Evolutionary conservation across 2,797 vertebrate species (phyloP), one percentile per base, ranked within the genome.

Genomic region (Acanthornis magna): DNA sequence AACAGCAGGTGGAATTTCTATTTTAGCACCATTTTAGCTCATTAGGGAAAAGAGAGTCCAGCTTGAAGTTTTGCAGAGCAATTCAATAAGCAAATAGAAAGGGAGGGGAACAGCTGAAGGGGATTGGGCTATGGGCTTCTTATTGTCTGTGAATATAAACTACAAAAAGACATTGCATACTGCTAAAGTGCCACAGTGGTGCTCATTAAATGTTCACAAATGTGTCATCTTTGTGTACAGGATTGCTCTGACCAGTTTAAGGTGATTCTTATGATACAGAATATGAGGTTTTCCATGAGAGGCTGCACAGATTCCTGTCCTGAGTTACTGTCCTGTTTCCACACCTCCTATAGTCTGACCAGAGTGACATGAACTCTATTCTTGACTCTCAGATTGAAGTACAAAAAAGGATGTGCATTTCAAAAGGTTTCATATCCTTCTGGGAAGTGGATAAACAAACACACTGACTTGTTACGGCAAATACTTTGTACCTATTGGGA

Each of bases 401-500:
- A 12, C 47, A 2, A 6, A 83, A 80, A 94, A 82, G 42, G 40
- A 85, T 79, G 27, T 38, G 67, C 12, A 7, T 82, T 96, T 92
- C 66, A 63, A 85, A 94, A 92, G 53, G 50, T 80, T 89, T 91
- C 73, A 16, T 57, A 58, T 77, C 71, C 93, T 85, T 65, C 79
- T 77, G 89, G 93, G 85, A 91, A n/a, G 53, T 10, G 19, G 63
- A 65, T 78, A 95, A 88, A 85, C 63, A 95, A 90, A 85, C 82
- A 76, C 5, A 2, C 62, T 65, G 71, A 47, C 71, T 77, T 71
- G 78, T 84, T 80, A 67, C 48, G 68, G 82, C 85, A 95, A 94
- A 96, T 48, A 36, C 27, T 72, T 7, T 30, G 77, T 40, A 38
- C 54, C 86, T 89, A n/a, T 12, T 43, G 84, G 89, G 71, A 74